Conservation (phyloP, 2,113 vertebrate genomes). For the Tylochromis polylepis region DNA sequence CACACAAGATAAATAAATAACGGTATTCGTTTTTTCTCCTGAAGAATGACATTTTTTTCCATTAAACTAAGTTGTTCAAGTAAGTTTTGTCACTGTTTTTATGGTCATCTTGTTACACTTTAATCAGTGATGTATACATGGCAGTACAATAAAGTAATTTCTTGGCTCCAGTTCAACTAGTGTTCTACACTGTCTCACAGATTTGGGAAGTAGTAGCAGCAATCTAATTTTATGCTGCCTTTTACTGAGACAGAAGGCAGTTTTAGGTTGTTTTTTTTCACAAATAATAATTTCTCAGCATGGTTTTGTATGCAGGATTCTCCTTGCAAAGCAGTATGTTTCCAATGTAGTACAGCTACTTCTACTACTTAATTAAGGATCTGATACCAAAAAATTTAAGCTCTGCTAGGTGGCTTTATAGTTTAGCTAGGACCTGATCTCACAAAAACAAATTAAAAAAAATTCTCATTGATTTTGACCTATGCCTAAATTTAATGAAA, state of each 20-base stretch:
- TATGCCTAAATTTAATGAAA: background rate
- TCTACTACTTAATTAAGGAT: background rate
- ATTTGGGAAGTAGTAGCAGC: background rate
- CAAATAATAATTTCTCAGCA: background rate
- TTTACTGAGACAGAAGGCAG: background rate
- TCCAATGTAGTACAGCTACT: background rate
- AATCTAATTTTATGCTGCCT: background rate
- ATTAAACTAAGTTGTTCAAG: background rate
- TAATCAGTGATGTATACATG: background rate
- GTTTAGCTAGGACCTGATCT: background rate
- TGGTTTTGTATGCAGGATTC: background rate
- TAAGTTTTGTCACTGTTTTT: background rate
- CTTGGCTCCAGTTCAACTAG: accelerated
- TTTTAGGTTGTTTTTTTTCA: background rate
- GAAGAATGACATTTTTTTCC: background rate
- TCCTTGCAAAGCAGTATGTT: background rate
- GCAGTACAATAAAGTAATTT: background rate
- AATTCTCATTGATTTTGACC: background rate
- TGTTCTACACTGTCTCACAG: background rate
- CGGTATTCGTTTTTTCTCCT: background rate
- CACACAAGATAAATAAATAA: background rate
- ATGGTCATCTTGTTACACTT: background rate
- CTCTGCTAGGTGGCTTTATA: background rate
- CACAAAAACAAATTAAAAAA: background rate
- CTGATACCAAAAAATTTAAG: background rate